phyloP scores from a whole-genome alignment of 2,888 invertebrate genomes.

The Argynnis bischoffii region DNA sequence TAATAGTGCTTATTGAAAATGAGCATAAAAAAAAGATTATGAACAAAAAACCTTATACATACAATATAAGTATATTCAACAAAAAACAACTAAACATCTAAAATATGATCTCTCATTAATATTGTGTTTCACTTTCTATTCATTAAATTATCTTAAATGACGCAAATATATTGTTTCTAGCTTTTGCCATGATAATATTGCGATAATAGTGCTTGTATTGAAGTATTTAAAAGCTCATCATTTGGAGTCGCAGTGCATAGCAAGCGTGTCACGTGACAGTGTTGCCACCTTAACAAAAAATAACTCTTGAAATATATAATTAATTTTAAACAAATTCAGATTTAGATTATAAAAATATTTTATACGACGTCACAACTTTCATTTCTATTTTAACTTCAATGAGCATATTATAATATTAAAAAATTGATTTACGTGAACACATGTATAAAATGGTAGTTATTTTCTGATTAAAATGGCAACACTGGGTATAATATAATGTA shows the following conservation, averaged over 20 bases:
- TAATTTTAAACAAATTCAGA: background rate
- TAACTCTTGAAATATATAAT: background rate
- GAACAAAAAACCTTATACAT: background rate
- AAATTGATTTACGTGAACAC: no score
- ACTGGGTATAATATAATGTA: constrained; percentile 1
- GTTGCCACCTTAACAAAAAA: constrained; percentile 3
- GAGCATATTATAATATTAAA: no score
- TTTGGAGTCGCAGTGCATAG: constrained; percentile 22
- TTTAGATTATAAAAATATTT: background rate
- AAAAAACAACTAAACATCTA: background rate
- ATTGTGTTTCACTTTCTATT: background rate
- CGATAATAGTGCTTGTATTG: background rate
- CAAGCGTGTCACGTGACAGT: constrained; percentile 1
- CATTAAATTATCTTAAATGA: no score
- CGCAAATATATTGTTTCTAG: no score
- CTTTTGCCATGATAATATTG: no score
- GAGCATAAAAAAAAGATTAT: background rate
- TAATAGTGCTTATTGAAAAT: no score
- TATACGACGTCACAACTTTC: no score
- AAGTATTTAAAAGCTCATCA: background rate
- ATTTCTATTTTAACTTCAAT: no score
- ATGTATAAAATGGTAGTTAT: background rate
- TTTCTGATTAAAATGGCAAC: background rate
- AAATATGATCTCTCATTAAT: background rate
- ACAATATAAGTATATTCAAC: background rate